Evolutionary conservation across 1,140 invertebrate genomes (phyloP).

Genomic region (Drosophila ambigua): DNA sequence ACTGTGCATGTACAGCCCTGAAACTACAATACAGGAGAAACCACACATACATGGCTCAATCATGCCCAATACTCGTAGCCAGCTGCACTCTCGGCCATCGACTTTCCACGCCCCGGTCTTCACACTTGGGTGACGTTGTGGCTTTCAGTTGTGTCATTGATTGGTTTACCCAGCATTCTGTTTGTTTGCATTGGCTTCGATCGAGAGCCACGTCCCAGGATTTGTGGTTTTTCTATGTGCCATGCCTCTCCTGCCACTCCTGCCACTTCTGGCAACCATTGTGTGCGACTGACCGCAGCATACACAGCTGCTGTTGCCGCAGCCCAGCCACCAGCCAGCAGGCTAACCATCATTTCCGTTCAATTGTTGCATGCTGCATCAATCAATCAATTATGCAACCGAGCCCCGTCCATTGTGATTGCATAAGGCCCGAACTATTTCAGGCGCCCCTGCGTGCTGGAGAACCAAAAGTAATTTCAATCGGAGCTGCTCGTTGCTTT

Average conservation of each 20-base stretch:
- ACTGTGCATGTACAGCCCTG: neutral
- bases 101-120: slow-evolving; percentile 18
- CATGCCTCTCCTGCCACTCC: slow-evolving; percentile 30
- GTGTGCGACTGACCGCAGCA: neutral
- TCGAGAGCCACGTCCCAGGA: slow-evolving; percentile 28
- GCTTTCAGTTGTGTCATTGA: slow-evolving; percentile 78
- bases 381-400: slow-evolving; percentile 79
- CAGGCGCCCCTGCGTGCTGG: neutral
- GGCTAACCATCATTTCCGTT: slow-evolving; percentile 26
- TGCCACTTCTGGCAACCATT: slow-evolving; percentile 30
- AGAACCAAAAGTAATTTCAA: slow-evolving; percentile 24
- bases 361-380: slow-evolving; percentile 67
- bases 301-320: slow-evolving; percentile 4
- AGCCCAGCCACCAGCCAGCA: slow-evolving; percentile 16
- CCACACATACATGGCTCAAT: slow-evolving; percentile 28
- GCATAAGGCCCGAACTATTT: slow-evolving; percentile 41
- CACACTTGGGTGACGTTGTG: slow-evolving; percentile 72
- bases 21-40: too few relatives aligned
- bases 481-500: too few relatives aligned
- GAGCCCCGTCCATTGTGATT: slow-evolving; percentile 42
- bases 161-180: slow-evolving; percentile 78
- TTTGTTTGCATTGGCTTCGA: slow-evolving; percentile 65
- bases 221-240: slow-evolving; percentile 53
- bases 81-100: too few relatives aligned
- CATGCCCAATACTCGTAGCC: slow-evolving; percentile 18